A percentile compares a stretch with the other conserved stretches of the same genome.
Conservation (phyloP, 2,888 invertebrate species). For the Agonopterix arenella region DNA sequence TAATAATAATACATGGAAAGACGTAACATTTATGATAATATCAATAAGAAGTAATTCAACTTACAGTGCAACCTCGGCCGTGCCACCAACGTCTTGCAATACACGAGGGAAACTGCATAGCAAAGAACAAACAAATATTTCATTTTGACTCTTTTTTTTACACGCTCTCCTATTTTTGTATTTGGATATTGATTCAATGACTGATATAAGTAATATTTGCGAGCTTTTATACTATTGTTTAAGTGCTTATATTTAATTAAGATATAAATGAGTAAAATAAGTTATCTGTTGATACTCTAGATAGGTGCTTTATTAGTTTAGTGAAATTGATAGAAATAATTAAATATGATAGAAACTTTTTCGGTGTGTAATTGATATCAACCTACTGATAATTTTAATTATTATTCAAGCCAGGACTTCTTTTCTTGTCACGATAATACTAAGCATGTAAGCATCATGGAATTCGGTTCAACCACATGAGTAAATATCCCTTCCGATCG, state of each 20-base stretch:
- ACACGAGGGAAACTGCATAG: conserved; percentile 33
- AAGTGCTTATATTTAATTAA: not conserved
- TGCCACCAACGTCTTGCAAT: conserved; percentile 32
- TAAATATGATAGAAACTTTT: no score
- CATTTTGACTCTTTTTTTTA: conserved; percentile 23
- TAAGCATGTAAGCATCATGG: no score
- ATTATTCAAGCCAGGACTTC: no score
- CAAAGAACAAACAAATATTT: conserved; percentile 35
- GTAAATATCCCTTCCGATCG: no score
- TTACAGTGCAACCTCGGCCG: conserved; percentile 27
- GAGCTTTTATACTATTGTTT: not conserved
- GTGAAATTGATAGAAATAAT: no score
- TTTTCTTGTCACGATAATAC: no score
- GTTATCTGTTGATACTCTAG: not conserved
- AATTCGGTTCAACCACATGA: no score
- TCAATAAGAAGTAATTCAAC: conserved; percentile 7
- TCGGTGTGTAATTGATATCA: no score
- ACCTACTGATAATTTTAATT: no score
- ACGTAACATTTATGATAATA: no score
- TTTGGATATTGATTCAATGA: not conserved
- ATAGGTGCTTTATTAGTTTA: not conserved
- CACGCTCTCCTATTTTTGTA: not conserved
- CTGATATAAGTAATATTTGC: not conserved
- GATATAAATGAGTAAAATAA: not conserved
- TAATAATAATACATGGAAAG: no score